Evolutionary conservation across 2,797 vertebrate species (phyloP).

Genomic region (Champsocephalus esox): DNA sequence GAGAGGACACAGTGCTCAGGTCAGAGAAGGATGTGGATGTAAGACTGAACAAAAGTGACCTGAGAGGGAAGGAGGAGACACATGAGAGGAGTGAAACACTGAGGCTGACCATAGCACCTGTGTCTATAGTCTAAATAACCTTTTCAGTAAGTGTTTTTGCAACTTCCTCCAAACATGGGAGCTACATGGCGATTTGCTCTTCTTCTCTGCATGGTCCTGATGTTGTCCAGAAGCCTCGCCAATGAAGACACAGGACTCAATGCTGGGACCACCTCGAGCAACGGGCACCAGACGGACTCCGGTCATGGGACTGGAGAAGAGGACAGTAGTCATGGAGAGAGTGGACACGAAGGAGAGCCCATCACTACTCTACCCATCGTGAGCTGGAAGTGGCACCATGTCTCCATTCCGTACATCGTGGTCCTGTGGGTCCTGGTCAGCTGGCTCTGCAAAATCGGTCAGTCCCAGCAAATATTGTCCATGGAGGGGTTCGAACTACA

Average conservation of each 20-base stretch:
- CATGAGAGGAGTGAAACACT: slow-evolving; percentile 34
- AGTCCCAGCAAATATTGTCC: slow-evolving; percentile 63
- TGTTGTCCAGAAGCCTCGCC: slow-evolving; percentile 33
- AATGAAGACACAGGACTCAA: background rate
- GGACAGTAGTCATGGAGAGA: background rate
- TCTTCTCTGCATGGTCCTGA: slow-evolving; percentile 56
- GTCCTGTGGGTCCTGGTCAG: slow-evolving; percentile 93
- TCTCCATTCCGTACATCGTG: slow-evolving; percentile 90
- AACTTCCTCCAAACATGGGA: slow-evolving; percentile 52
- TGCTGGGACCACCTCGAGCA: background rate
- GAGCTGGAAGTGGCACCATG: slow-evolving; percentile 92
- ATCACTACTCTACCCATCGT: slow-evolving; percentile 88
- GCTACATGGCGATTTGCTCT: slow-evolving; percentile 24
- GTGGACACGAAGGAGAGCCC: background rate
- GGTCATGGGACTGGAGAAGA: background rate
- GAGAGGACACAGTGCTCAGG: slow-evolving; percentile 18
- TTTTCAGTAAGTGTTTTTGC: slow-evolving; percentile 7
- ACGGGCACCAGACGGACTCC: background rate
- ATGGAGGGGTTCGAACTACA: too few species aligned
- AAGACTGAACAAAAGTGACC: slow-evolving; percentile 21
- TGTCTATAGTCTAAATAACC: background rate
- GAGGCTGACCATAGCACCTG: slow-evolving; percentile 13
- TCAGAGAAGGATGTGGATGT: slow-evolving; percentile 36
- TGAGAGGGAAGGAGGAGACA: slow-evolving; percentile 22
- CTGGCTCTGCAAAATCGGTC: slow-evolving; percentile 95